Conservation (phyloP, 2,113 vertebrate species). For the Myotis lucifugus region DNA sequence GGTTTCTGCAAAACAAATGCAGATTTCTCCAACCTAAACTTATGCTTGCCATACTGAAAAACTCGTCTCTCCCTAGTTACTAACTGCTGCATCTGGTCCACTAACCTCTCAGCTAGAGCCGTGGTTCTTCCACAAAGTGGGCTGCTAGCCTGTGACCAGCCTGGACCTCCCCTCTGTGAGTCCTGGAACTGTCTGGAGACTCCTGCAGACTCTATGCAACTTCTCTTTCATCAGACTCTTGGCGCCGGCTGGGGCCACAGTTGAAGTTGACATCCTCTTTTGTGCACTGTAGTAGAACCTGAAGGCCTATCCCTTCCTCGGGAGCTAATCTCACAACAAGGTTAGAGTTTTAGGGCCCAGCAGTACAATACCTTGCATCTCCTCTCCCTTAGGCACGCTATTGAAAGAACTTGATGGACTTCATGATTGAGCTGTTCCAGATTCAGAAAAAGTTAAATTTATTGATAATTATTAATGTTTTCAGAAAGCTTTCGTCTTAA, state of each 20-base stretch:
- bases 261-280: background rate
- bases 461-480: background rate
- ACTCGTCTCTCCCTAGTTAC: background rate
- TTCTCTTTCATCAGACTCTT: background rate
- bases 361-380: background rate
- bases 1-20: background rate
- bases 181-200: background rate
- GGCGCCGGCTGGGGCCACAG: accelerated
- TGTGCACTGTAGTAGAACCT: background rate
- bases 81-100: background rate
- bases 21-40: background rate
- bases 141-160: background rate
- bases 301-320: background rate
- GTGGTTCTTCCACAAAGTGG: background rate
- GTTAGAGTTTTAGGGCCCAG: background rate
- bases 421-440: background rate
- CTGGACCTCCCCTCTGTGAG: background rate
- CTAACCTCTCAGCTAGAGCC: background rate
- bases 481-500: background rate
- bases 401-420: background rate
- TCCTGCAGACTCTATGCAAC: background rate
- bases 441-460: background rate
- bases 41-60: background rate
- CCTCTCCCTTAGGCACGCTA: background rate
- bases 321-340: background rate